These are phyloP conservation scores for Drosophila flavopinicola DNA, from an alignment of 2,888 invertebrate species.

Conservation along the genomic window DNA sequence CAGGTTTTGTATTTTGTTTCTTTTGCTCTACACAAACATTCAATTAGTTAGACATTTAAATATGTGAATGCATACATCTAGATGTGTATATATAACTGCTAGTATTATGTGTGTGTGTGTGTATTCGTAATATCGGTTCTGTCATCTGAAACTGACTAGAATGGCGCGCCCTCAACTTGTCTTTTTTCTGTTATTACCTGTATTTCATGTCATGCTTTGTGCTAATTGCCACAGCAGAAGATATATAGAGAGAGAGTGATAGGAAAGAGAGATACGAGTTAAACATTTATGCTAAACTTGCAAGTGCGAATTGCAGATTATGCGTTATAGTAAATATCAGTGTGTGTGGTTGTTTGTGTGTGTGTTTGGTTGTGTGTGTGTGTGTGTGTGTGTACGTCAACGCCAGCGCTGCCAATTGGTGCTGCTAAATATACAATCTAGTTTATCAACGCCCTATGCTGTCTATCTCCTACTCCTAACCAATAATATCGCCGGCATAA, in stretches of 20 bases:
- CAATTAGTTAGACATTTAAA: conserved; percentile 65
- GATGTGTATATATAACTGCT: conserved; percentile 10
- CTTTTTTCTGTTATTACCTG: conserved; percentile 17
- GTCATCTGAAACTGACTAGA: conserved; percentile 48
- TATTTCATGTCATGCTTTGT: conserved; percentile 42
- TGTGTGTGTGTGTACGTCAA: conserved; percentile 56
- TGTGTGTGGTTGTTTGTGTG: conserved; percentile 4
- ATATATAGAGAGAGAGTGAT: conserved; percentile 1
- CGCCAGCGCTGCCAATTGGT: conserved; percentile 75
- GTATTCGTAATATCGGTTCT: conserved; percentile 30
- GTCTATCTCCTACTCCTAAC: conserved; percentile 18
- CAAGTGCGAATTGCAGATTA: conserved; percentile 60
- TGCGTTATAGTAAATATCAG: conserved; percentile 62
- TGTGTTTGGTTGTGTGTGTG: conserved; percentile 21
- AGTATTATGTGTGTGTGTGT: conserved; percentile 16
- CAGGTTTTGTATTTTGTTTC: conserved; percentile 8
- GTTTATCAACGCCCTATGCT: conserved; percentile 36
- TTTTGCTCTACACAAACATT: conserved; percentile 56
- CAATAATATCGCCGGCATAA: conserved; percentile 62
- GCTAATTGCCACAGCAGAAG: conserved; percentile 24
- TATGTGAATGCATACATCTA: conserved; percentile 38
- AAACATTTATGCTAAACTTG: conserved; percentile 63
- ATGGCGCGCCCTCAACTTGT: conserved; percentile 27
- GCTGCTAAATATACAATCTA: conserved; percentile 63
- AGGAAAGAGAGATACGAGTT: conserved; percentile 17